These are phyloP conservation scores for Agrilus cyanescens DNA, from an alignment of 2,888 invertebrate genomes.

Conservation along the genomic window DNA sequence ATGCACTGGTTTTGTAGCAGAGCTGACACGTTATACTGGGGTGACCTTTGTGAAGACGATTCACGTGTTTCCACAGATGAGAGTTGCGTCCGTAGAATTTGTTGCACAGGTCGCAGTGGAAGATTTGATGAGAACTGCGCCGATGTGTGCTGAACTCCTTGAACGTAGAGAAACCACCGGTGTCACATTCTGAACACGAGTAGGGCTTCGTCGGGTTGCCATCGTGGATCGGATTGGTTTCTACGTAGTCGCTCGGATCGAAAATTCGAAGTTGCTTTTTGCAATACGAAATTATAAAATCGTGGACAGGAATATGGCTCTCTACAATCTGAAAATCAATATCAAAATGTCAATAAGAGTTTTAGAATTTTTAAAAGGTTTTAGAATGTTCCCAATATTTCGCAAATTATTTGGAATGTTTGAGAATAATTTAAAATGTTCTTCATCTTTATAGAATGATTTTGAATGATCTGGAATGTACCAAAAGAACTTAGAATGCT, in stretches of 20 bases:
- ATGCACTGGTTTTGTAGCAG: slow-evolving; percentile 46
- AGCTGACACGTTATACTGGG: slow-evolving; percentile 46
- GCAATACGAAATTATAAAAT: slow-evolving; percentile 35
- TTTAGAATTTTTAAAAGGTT: too few relatives aligned
- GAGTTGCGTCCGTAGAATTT: slow-evolving; percentile 49
- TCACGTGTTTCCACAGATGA: slow-evolving; percentile 50
- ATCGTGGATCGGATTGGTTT: slow-evolving; percentile 27
- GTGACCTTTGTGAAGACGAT: slow-evolving; percentile 44
- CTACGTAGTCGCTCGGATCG: slow-evolving; percentile 39
- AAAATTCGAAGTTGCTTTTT: slow-evolving; percentile 30
- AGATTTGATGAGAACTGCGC: slow-evolving; percentile 40
- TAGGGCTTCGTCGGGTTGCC: slow-evolving; percentile 16
- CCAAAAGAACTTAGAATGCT: too few relatives aligned
- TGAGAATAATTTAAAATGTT: too few relatives aligned
- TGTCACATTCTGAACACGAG: slow-evolving; percentile 24
- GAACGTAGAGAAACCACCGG: slow-evolving; percentile 34
- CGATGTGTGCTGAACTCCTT: slow-evolving; percentile 43
- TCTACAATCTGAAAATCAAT: slow-evolving; percentile 18
- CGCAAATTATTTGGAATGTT: too few relatives aligned
- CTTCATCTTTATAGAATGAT: too few relatives aligned
- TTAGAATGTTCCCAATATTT: too few relatives aligned
- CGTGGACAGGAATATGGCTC: slow-evolving; percentile 43
- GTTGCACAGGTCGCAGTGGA: slow-evolving; percentile 48
- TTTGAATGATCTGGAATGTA: too few relatives aligned
- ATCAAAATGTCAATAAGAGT: too few relatives aligned